A percentile compares a stretch with the other conserved stretches of the same genome.
Evolutionary conservation across 2,888 invertebrate genomes (phyloP).

Genomic region (Drosophila melanosoma): DNA sequence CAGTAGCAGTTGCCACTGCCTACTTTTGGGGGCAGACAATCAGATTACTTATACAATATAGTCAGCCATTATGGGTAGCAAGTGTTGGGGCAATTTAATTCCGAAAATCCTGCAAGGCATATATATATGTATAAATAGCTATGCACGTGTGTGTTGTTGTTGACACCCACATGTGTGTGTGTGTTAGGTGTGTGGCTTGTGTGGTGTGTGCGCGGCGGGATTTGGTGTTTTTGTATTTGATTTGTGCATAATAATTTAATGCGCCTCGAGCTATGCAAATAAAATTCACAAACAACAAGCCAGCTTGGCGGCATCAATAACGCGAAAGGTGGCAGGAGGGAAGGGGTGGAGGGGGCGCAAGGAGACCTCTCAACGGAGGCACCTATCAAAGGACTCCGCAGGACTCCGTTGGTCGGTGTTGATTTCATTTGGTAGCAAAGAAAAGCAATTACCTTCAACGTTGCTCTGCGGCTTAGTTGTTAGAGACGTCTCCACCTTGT

Average conservation of each 20-base stretch:
- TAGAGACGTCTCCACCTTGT: neutral
- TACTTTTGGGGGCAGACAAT: slow-evolving; percentile 7
- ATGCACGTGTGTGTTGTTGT: slow-evolving; percentile 25
- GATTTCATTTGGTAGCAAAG: slow-evolving; percentile 74
- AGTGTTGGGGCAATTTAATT: slow-evolving; percentile 32
- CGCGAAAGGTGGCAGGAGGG: neutral
- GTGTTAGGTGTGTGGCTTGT: slow-evolving; percentile 6
- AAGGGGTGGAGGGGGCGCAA: neutral
- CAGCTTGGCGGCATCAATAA: slow-evolving; percentile 29
- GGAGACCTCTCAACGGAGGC: slow-evolving; percentile 2
- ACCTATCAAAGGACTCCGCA: slow-evolving; percentile 16
- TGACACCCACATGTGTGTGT: slow-evolving; percentile 18
- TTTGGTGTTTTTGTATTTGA: slow-evolving; percentile 65
- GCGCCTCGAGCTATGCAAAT: slow-evolving; percentile 67
- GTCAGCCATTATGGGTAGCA: slow-evolving; percentile 3
- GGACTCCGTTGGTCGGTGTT: slow-evolving; percentile 55
- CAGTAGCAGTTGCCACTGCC: slow-evolving; percentile 2
- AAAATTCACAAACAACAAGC: slow-evolving; percentile 55
- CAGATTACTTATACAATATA: slow-evolving; percentile 37
- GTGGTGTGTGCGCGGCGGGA: slow-evolving; percentile 44
- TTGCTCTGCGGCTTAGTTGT: slow-evolving; percentile 28
- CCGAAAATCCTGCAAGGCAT: slow-evolving; percentile 20
- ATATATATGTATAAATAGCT: slow-evolving; percentile 14
- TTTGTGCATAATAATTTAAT: slow-evolving; percentile 78
- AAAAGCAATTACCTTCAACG: slow-evolving; percentile 72